Percentiles rank a stretch among this genome's conserved stretches.
Conservation (phyloP, 2,797 vertebrate species). For the Sylvia borin region DNA sequence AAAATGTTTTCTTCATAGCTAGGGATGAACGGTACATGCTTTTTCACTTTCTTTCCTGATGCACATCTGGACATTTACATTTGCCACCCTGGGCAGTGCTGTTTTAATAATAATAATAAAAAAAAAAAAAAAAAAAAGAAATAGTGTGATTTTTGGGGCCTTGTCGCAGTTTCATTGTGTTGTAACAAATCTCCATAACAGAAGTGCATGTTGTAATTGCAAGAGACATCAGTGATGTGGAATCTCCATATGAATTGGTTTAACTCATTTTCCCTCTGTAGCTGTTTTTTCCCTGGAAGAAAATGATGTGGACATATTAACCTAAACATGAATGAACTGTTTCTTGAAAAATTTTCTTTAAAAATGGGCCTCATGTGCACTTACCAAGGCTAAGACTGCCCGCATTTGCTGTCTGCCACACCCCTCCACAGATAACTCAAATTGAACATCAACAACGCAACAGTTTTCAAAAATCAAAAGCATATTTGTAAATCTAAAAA, state of each 20-base stretch:
- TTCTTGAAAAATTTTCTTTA: not conserved
- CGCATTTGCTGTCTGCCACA: not conserved
- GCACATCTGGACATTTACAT: not conserved
- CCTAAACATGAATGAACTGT: not conserved
- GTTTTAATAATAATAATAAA: not conserved
- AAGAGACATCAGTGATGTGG: not conserved
- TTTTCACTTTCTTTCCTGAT: not conserved
- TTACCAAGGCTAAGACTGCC: not conserved
- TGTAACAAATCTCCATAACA: not conserved
- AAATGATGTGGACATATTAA: not conserved
- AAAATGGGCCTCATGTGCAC: not conserved
- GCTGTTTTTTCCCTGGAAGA: not conserved
- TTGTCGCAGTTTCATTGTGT: not conserved
- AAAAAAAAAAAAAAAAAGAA: too few relatives aligned
- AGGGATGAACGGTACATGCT: not conserved
- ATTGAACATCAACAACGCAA: not conserved
- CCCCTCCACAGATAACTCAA: not conserved
- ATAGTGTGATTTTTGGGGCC: not conserved
- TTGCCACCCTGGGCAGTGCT: not conserved
- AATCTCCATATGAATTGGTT: not conserved
- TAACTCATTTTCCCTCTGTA: not conserved
- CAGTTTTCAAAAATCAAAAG: not conserved
- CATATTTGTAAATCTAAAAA: not conserved
- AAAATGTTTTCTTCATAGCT: not conserved
- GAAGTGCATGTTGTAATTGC: not conserved